Evolutionary conservation across 2,797 vertebrate species (phyloP), one percentile per base, ranked within the genome.

Genomic region (Ceryle rudis): DNA sequence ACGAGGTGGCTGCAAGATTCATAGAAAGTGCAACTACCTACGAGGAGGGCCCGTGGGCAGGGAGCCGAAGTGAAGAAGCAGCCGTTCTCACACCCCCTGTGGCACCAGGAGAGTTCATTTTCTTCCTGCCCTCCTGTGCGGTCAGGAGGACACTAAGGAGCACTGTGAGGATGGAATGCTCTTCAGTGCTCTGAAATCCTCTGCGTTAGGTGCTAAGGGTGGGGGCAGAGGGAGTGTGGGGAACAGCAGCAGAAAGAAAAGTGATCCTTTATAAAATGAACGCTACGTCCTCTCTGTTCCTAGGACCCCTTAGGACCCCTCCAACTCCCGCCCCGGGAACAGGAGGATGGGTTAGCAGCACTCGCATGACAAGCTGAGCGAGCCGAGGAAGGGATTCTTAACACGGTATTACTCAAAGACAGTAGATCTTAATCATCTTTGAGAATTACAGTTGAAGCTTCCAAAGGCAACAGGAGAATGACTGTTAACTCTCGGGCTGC

Each of bases 171-270:
- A 18, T 13, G 8, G 8, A n/a, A 67, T 6, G 21, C n/a, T 33
- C 19, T 5, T 52, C 69, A 25, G 51, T 0, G 5, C 61, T 46
- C 19, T 6, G 55, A 31, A 49, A 49, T n/a, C 29, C 41, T 14
- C 3, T 1, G 69, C 10, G 4, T 25, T 11, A 6, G 41, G 66
- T 28, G 42, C 15, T 33, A 51, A 14, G 1, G 21, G 60, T 1
- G 54, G 65, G 65, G 47, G 54, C 46, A 77, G 77, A 31, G 52
- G 14, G 57, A 14, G 33, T 2, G 7, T 1, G 26, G 29, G 62
- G 47, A 49, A 17, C 1, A 4, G 62, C 47, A 21, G 9, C 1
- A 4, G 64, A 12, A 41, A 2, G 62, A 46, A 52, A 31, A 64
- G 29, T 33, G 31, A 31, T 6, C 11, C 47, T 49, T 49, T 14